Percentiles rank a stretch among this genome's conserved stretches.
Conservation (phyloP, 2,797 vertebrate genomes). For the Acipenser oxyrinchus region DNA sequence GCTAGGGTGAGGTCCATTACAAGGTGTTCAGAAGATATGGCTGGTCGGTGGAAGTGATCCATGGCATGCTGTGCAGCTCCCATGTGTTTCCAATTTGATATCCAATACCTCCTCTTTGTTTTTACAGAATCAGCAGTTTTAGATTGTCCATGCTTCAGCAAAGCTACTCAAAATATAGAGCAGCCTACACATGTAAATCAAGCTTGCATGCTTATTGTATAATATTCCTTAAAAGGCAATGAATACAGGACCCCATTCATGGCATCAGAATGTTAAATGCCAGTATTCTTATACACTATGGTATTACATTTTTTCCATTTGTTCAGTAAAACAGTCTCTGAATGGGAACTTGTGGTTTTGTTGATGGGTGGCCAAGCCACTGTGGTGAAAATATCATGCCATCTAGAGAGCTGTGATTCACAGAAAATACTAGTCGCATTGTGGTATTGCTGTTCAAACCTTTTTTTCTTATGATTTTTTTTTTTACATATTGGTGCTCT, state of each 20-base stretch:
- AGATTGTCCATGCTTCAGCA: neutral
- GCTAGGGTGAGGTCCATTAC: too few relatives aligned
- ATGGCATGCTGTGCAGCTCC: neutral
- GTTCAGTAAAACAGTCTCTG: neutral
- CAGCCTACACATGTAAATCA: too few relatives aligned
- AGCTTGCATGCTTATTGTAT: too few relatives aligned
- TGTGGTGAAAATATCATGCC: neutral
- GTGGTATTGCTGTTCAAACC: too few relatives aligned
- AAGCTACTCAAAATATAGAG: neutral
- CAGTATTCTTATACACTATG: neutral
- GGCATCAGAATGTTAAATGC: neutral
- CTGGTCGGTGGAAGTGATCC: too few relatives aligned
- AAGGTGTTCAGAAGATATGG: too few relatives aligned
- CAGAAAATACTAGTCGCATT: too few relatives aligned
- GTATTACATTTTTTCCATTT: neutral
- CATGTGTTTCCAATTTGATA: conserved; percentile 9
- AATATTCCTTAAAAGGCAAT: neutral
- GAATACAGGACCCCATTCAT: neutral
- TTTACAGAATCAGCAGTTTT: too few relatives aligned
- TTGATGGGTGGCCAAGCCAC: conserved; percentile 16
- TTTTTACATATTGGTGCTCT: too few relatives aligned
- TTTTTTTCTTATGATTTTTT: too few relatives aligned
- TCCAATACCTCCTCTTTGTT: neutral
- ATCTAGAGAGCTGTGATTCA: too few relatives aligned
- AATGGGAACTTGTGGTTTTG: conserved; percentile 12